phyloP scores from a whole-genome alignment of 1,140 invertebrate species.

The Aphelenchoides avenae region DNA sequence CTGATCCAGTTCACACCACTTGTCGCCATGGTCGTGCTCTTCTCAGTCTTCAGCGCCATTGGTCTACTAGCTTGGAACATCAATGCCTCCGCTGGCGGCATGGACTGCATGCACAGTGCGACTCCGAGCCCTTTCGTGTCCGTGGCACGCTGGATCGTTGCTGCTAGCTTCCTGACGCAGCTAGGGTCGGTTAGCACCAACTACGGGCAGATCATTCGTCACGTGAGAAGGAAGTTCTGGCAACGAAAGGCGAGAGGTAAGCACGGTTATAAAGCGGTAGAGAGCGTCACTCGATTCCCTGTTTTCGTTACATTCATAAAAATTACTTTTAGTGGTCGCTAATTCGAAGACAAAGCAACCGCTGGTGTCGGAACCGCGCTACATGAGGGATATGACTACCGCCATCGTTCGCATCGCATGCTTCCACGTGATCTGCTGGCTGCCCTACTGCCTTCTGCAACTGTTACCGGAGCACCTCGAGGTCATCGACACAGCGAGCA shows the following conservation, averaged over 20 bases:
- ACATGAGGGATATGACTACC: constrained; percentile 54
- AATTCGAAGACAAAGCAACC: constrained; percentile 34
- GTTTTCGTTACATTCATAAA: not conserved
- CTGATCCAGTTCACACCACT: constrained; percentile 48
- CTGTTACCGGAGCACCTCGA: constrained; percentile 16
- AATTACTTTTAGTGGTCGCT: constrained; percentile 32
- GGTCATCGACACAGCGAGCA: constrained; percentile 2
- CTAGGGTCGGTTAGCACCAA: constrained; percentile 40
- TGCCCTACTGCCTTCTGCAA: constrained; percentile 53
- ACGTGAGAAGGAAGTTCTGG: constrained; percentile 55
- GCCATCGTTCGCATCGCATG: constrained; percentile 53
- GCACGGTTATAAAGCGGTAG: too few species aligned
- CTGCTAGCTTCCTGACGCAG: constrained; percentile 38
- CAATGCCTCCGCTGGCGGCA: constrained; percentile 27
- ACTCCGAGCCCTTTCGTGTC: constrained; percentile 10
- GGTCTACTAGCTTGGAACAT: constrained; percentile 30
- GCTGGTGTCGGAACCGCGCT: constrained; percentile 51
- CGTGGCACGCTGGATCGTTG: constrained; percentile 31
- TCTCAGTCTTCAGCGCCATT: constrained; percentile 34
- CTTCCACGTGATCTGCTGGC: constrained; percentile 57
- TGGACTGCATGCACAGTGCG: constrained; percentile 22
- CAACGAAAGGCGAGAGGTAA: constrained; percentile 54
- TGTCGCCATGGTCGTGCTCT: constrained; percentile 38
- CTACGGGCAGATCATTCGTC: constrained; percentile 54
- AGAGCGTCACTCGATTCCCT: constrained; percentile 1